Evolutionary conservation across 2,888 invertebrate species (phyloP), one percentile per base, ranked within the genome.

Genomic region (Laspeyria flexula): DNA sequence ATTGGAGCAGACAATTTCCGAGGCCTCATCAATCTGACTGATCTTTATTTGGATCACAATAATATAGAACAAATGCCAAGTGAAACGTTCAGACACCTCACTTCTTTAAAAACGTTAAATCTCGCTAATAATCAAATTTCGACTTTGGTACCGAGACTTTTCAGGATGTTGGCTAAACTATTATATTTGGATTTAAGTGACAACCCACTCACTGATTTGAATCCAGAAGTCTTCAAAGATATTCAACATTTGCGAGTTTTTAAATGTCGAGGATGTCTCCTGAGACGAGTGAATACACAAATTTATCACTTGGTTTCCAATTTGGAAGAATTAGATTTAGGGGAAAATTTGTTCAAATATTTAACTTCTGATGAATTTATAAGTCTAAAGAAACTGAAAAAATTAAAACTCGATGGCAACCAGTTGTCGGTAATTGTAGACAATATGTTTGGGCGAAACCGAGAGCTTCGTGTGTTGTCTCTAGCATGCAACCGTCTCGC

Each of bases 181-280:
- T 93, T 94, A 70, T 93, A 93, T 78, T 90, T 97, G 61, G 96
- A 96, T 85, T 87, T 97, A 64, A 96, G 96, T 82, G 94, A 94
- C 64, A 97, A 97, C 87, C 95, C 95, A 38, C 84, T 97, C 41
- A 88, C 93, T 42, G 96, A 96, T 75, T 92, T 97, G 52, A 94
- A 95, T 74, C 96, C 96, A 7, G 96, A 96, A 86, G 95, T 96
- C 39, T 96, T 96, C 84, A 96, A 95, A 78, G 96, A 96, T 85
- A 93, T 94, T 53, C 94, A 96, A 93, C 95, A 95, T 71, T 88
- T 97, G 55, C 93, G 93, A 77, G 88, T 94, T 55, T 94, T 97
- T 64, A 95, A 94, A 76, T 96, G 97, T 80, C 93, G 96, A 63
- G 91, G 93, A 62, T 97, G 97, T 84, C 93, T 94, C 48, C 85